A percentile compares a stretch with the other conserved stretches of the same genome.
Evolutionary conservation across 2,888 invertebrate genomes (phyloP).

Genomic region (Dromius quadrimaculatus): DNA sequence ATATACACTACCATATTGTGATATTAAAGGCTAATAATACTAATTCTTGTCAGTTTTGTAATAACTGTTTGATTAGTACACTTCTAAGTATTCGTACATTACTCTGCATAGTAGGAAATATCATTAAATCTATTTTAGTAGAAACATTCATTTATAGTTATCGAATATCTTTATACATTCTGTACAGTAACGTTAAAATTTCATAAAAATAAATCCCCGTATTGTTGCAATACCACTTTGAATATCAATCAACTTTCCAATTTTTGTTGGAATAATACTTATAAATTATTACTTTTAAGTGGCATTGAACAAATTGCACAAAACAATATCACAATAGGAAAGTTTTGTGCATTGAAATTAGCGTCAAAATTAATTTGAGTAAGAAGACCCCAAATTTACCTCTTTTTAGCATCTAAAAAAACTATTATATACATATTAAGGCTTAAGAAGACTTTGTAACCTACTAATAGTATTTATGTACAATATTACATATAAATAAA

Average conservation of each 20-base stretch:
- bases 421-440: constrained; percentile 38
- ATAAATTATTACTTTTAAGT: background rate
- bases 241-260: constrained; percentile 1
- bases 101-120: constrained; percentile 33
- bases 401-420: constrained; percentile 41
- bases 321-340: no score
- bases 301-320: constrained; percentile 19
- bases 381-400: no score
- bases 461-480: constrained; percentile 47
- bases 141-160: constrained; percentile 35
- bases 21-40: constrained; percentile 38
- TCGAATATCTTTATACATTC: constrained; percentile 31
- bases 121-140: constrained; percentile 30
- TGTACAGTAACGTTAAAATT: constrained; percentile 24
- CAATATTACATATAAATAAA: constrained; percentile 46
- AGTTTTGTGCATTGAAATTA: no score
- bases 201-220: constrained; percentile 4
- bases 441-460: constrained; percentile 38
- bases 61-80: constrained; percentile 30
- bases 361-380: no score
- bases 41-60: constrained; percentile 25
- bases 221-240: constrained; percentile 12
- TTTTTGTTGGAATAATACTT: constrained; percentile 17
- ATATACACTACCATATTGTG: constrained; percentile 29
- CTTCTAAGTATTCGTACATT: constrained; percentile 25